Evolutionary conservation across 2,888 invertebrate genomes (phyloP).

Genomic region (Chalcis sispes): DNA sequence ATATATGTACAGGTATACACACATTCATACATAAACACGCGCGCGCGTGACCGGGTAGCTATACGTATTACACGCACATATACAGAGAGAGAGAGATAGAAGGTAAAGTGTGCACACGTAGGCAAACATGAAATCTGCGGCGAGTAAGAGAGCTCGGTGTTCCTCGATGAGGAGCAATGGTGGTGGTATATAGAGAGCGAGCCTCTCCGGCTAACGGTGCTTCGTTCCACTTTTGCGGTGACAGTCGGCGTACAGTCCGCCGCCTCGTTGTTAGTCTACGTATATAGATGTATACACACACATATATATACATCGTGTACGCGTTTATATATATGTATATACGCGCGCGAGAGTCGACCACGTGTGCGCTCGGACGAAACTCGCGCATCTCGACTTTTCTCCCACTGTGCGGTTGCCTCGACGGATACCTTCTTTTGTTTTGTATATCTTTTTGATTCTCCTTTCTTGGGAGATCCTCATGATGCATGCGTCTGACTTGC

Average conservation of each 20-base stretch:
- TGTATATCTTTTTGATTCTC: no score
- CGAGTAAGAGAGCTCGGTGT: no score
- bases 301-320: not conserved
- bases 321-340: not conserved
- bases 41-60: constrained; percentile 21
- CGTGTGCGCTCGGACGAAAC: constrained; percentile 5
- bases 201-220: constrained; percentile 72
- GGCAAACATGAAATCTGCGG: not conserved
- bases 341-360: constrained; percentile 22
- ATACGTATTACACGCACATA: not conserved
- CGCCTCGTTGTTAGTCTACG: not conserved
- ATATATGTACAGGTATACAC: no score
- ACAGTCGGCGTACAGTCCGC: constrained; percentile 59
- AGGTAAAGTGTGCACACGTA: not conserved
- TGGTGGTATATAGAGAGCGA: constrained; percentile 54
- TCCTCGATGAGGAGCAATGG: constrained; percentile 44
- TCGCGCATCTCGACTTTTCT: no score
- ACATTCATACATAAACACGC: no score
- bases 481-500: no score
- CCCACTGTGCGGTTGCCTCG: no score
- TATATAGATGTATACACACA: constrained; percentile 2
- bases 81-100: not conserved
- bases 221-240: constrained; percentile 71
- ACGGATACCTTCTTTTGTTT: no score
- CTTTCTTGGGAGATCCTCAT: no score